phyloP scores from a whole-genome alignment of 2,888 invertebrate species.

The Rhorus exstirpatorius region DNA sequence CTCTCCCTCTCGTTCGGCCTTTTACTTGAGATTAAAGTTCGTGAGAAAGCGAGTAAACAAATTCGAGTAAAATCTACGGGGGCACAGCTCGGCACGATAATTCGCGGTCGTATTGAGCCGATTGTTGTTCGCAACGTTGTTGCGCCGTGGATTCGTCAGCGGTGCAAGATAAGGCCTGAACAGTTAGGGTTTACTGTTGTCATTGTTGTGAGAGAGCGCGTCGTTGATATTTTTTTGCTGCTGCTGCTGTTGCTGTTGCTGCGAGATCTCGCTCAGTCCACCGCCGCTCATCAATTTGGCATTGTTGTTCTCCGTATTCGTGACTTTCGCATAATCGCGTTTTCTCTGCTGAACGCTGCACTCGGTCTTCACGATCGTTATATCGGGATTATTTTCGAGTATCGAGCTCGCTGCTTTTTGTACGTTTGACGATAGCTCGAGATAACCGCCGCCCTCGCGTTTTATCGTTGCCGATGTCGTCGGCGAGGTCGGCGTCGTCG shows the following conservation, averaged over 20 bases:
- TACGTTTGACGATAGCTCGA: slow-evolving; percentile 82
- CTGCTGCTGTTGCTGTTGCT: slow-evolving; percentile 75
- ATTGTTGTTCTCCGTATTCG: slow-evolving; percentile 84
- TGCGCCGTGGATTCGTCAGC: slow-evolving; percentile 77
- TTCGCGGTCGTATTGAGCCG: slow-evolving; percentile 48
- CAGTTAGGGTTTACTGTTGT: slow-evolving; percentile 85
- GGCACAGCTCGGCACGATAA: slow-evolving; percentile 75
- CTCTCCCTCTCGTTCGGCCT: slow-evolving; percentile 48
- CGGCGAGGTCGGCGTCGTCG: slow-evolving; percentile 80
- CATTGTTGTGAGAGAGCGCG: slow-evolving; percentile 83
- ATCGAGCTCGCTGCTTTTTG: slow-evolving; percentile 84
- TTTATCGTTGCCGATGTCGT: slow-evolving; percentile 85
- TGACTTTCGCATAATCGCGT: slow-evolving; percentile 84
- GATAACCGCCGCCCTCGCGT: slow-evolving; percentile 84
- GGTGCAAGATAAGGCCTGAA: slow-evolving; percentile 84
- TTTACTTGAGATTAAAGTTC: slow-evolving; percentile 84
- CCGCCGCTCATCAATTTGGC: slow-evolving; percentile 85
- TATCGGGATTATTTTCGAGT: slow-evolving; percentile 88
- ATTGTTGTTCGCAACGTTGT: slow-evolving; percentile 49
- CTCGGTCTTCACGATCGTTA: slow-evolving; percentile 89
- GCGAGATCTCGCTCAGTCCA: slow-evolving; percentile 82
- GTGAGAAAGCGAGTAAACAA: slow-evolving; percentile 84
- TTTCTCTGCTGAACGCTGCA: slow-evolving; percentile 80
- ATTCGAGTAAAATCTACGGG: slow-evolving; percentile 83
- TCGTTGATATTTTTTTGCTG: slow-evolving; percentile 80